These are phyloP conservation scores for Leptinotarsa texana DNA, from an alignment of 1,140 invertebrate genomes.

Conservation along the genomic window DNA sequence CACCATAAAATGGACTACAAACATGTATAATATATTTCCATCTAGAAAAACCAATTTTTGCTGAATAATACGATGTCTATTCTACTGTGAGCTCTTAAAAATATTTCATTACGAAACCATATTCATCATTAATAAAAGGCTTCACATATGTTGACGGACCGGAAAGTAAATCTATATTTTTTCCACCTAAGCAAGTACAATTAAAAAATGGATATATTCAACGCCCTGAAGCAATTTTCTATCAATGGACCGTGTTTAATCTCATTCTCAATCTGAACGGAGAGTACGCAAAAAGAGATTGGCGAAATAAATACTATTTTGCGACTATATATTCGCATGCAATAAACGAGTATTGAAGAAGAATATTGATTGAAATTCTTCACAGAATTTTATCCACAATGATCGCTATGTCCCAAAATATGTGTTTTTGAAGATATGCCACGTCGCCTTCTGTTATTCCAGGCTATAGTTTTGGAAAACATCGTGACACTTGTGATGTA, in stretches of 20 bases:
- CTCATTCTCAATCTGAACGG: constrained; percentile 41
- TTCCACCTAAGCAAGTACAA: constrained; percentile 43
- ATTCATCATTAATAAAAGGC: neutral
- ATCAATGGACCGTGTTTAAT: constrained; percentile 43
- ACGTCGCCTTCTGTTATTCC: no score
- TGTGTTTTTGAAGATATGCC: no score
- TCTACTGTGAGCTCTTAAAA: constrained; percentile 1
- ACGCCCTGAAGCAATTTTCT: constrained; percentile 37
- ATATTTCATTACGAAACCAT: constrained; percentile 3
- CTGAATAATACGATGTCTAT: neutral
- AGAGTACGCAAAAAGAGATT: constrained; percentile 35
- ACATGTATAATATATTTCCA: neutral
- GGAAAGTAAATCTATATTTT: constrained; percentile 36
- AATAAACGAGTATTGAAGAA: neutral
- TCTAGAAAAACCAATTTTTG: neutral
- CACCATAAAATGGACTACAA: no score
- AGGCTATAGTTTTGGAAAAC: no score
- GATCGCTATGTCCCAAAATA: no score
- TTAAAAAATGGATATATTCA: constrained; percentile 44
- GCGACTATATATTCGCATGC: neutral
- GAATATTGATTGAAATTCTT: no score
- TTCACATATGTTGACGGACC: constrained; percentile 25
- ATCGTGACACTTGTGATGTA: no score
- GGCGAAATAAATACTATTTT: constrained; percentile 34
- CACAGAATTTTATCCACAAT: no score